These are phyloP conservation scores for Pogonocichla stellata DNA, from an alignment of 2,113 vertebrate genomes.

Conservation along the genomic window DNA sequence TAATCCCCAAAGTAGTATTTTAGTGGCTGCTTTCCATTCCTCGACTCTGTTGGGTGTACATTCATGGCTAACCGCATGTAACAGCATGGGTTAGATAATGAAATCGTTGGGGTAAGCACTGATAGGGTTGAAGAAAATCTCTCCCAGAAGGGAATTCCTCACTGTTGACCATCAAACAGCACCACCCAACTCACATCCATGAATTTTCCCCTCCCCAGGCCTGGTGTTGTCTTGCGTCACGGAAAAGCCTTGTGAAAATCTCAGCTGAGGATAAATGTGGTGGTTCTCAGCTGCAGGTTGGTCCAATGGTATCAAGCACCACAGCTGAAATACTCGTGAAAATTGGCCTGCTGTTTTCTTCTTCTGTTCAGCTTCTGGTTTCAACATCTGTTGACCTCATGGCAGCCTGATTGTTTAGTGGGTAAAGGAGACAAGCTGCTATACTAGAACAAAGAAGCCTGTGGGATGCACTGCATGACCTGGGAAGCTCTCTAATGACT, in stretches of 20 bases:
- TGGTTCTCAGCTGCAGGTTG: background rate
- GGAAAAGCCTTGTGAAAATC: background rate
- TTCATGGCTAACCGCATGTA: background rate
- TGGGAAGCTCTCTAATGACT: background rate
- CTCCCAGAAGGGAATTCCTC: background rate
- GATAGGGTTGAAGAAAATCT: background rate
- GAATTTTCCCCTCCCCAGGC: background rate
- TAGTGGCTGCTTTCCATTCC: background rate
- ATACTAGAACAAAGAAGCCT: background rate
- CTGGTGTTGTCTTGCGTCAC: fast-evolving
- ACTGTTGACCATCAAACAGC: background rate
- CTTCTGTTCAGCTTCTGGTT: background rate
- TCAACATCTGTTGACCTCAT: background rate
- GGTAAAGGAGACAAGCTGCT: background rate
- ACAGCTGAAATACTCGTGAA: background rate
- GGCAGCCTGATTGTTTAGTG: background rate
- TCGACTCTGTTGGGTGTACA: background rate
- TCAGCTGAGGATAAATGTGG: background rate
- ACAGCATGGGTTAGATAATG: background rate
- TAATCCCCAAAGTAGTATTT: background rate
- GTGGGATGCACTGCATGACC: background rate
- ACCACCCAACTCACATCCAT: fast-evolving
- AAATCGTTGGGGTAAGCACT: background rate
- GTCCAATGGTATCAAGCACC: background rate
- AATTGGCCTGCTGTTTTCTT: background rate